A percentile compares a stretch with the other conserved stretches of the same genome.
Evolutionary conservation across 2,113 vertebrate genomes (phyloP).

Genomic region (Rhipidura dahli): DNA sequence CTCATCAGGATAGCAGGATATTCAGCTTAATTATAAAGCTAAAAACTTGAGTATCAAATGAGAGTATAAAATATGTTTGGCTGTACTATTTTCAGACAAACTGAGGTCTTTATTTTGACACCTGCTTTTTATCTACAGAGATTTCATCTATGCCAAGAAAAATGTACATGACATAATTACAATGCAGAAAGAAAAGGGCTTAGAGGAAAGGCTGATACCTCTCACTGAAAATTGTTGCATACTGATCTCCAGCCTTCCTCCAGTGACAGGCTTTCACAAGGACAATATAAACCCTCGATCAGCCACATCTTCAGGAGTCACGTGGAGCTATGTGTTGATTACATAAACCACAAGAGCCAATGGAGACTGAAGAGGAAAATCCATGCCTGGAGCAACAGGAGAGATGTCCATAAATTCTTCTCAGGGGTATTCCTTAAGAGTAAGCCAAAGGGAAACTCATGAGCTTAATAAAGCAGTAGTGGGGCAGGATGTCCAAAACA

Average conservation of each 20-base stretch:
- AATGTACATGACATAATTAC: background rate
- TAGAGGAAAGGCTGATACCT: background rate
- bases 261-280: background rate
- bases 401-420: background rate
- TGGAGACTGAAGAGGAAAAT: background rate
- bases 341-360: background rate
- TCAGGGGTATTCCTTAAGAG: background rate
- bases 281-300: fast-evolving
- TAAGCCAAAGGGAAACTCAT: background rate
- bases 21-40: background rate
- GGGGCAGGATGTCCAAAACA: background rate
- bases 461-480: background rate
- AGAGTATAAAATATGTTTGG: background rate
- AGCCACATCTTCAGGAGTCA: background rate
- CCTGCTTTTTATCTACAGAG: background rate
- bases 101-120: background rate
- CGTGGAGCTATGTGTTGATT: background rate
- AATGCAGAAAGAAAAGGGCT: background rate
- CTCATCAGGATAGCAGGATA: background rate
- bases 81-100: background rate
- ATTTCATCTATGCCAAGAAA: background rate
- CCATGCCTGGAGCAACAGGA: background rate
- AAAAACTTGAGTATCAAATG: background rate
- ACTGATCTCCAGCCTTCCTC: background rate
- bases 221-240: background rate